Evolutionary conservation across 2,113 vertebrate genomes (phyloP).

Genomic region (Aviceda subcristata): DNA sequence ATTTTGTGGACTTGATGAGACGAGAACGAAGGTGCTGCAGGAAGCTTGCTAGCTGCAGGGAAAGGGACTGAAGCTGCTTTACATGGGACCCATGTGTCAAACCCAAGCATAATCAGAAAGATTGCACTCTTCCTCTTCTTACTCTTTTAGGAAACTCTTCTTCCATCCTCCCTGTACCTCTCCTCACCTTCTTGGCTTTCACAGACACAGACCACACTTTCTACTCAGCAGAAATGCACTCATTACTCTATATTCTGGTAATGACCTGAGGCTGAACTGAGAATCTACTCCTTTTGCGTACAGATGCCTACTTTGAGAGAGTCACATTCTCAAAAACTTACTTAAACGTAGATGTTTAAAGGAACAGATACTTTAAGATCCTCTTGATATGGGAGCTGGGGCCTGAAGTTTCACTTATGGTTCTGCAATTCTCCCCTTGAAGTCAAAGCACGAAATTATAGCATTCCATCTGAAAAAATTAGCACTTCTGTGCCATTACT

Average conservation of each 20-base stretch:
- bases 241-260: neutral
- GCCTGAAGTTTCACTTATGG: neutral
- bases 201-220: neutral
- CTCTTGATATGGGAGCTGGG: neutral
- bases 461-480: neutral
- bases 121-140: neutral
- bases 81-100: neutral
- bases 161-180: neutral
- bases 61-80: neutral
- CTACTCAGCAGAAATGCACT: neutral
- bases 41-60: neutral
- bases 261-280: neutral
- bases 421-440: neutral
- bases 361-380: neutral
- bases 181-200: neutral
- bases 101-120: neutral
- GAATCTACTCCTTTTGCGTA: neutral
- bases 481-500: neutral
- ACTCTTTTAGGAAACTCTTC: neutral
- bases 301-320: neutral
- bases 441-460: neutral
- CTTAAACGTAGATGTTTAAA: neutral
- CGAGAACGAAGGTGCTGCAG: neutral
- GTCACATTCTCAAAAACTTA: neutral
- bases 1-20: neutral